phyloP scores from a whole-genome alignment of 2,797 vertebrate genomes.

The Acanthiza pusilla region DNA sequence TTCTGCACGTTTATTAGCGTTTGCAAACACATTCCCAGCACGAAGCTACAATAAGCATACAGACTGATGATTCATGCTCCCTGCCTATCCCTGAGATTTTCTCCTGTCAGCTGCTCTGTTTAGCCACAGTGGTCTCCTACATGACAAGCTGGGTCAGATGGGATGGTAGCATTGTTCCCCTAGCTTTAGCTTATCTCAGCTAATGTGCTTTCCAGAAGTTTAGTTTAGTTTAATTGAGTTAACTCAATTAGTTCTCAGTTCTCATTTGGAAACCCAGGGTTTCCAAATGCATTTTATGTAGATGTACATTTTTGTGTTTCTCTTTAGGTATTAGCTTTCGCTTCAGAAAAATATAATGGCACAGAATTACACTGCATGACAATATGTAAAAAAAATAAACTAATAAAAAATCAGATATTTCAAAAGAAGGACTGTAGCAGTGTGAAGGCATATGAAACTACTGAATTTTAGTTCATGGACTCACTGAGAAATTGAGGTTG shows the following conservation, averaged over 20 bases:
- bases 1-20: neutral
- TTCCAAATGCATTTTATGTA: neutral
- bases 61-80: neutral
- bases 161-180: neutral
- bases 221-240: neutral
- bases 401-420: neutral
- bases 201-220: neutral
- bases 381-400: neutral
- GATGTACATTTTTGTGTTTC: neutral
- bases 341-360: neutral
- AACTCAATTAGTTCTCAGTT: neutral
- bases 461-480: neutral
- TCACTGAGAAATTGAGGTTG: neutral
- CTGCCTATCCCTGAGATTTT: neutral
- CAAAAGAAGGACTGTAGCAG: neutral
- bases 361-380: neutral
- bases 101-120: neutral
- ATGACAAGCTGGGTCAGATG: neutral
- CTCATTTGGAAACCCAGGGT: neutral
- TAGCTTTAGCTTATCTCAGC: neutral
- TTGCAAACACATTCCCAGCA: neutral
- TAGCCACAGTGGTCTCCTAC: neutral
- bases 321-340: neutral
- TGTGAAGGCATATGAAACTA: neutral
- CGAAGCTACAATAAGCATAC: neutral